Evolutionary conservation across 2,113 vertebrate genomes (phyloP).

Genomic region (Dissostichus mawsoni): DNA sequence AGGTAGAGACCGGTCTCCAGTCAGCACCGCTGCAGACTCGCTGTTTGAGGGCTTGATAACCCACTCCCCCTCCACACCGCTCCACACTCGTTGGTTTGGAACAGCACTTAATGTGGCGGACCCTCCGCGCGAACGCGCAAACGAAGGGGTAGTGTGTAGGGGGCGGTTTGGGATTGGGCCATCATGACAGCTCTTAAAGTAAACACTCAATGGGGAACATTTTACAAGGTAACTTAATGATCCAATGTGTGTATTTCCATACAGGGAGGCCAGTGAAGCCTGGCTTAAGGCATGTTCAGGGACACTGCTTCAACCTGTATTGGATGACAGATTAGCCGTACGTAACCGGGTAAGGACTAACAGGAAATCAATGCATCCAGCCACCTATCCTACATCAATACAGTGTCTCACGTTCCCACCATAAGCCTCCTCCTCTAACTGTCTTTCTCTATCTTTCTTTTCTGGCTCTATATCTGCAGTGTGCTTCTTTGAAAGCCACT

Average conservation of each 20-base stretch:
- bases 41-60: too few species aligned
- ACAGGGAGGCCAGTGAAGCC: conserved; percentile 26
- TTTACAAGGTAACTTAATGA: conserved; percentile 52
- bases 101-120: too few species aligned
- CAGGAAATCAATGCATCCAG: conserved; percentile 75
- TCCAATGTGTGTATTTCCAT: conserved; percentile 32
- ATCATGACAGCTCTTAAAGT: conserved; percentile 32
- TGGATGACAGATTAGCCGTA: conserved; percentile 65
- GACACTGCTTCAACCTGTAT: conserved; percentile 58
- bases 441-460: conserved; percentile 18
- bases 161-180: too few species aligned
- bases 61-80: too few species aligned
- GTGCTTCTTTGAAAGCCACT: conserved; percentile 58
- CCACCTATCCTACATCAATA: conserved; percentile 68
- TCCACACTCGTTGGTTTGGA: too few species aligned
- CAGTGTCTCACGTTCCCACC: conserved; percentile 52
- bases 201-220: conserved; percentile 25
- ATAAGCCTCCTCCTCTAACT: conserved; percentile 20
- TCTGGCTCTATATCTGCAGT: conserved; percentile 27
- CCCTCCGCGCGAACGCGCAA: too few species aligned
- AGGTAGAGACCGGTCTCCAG: too few species aligned
- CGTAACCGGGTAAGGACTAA: conserved; percentile 61
- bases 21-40: too few species aligned
- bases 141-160: too few species aligned
- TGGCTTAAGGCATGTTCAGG: conserved; percentile 37